phyloP scores from a whole-genome alignment of 2,888 invertebrate species.

The Epinotia brunnichana region DNA sequence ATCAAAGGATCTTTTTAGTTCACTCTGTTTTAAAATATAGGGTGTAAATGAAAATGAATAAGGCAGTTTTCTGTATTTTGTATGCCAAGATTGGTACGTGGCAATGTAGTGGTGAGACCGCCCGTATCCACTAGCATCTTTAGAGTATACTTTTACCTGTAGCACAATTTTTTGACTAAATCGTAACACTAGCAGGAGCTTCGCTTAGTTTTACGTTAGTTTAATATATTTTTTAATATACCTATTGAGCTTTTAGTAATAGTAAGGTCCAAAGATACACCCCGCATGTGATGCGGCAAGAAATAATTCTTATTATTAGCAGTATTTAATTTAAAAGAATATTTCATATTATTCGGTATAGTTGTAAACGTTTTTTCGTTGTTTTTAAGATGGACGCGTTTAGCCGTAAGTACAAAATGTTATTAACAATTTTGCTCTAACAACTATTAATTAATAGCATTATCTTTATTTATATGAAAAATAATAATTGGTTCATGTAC shows the following conservation, averaged over 20 bases:
- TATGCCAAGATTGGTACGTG: neutral
- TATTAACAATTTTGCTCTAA: constrained; percentile 72
- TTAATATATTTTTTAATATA: constrained; percentile 55
- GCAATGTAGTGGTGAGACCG: neutral
- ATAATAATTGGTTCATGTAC: constrained; percentile 76
- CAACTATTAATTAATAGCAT: constrained; percentile 58
- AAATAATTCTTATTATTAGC: constrained; percentile 62
- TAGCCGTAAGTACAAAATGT: constrained; percentile 78
- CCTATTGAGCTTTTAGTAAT: constrained; percentile 71
- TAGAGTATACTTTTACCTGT: constrained; percentile 56
- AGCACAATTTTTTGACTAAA: constrained; percentile 73
- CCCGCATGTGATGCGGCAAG: constrained; percentile 68
- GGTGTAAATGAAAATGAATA: neutral
- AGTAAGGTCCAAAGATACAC: constrained; percentile 78
- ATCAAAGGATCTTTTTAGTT: neutral
- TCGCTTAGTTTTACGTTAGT: constrained; percentile 71
- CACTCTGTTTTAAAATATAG: neutral
- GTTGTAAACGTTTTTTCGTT: constrained; percentile 59
- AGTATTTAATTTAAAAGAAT: constrained; percentile 69
- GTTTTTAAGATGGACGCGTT: constrained; percentile 64
- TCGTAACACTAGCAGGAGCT: constrained; percentile 63
- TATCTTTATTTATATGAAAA: constrained; percentile 60
- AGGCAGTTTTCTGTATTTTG: neutral
- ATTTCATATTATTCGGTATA: constrained; percentile 54
- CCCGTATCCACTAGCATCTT: constrained; percentile 50